Percentiles rank a stretch among this genome's conserved stretches.
Conservation (phyloP, 2,888 invertebrate species). For the Gryllus longicercus region DNA sequence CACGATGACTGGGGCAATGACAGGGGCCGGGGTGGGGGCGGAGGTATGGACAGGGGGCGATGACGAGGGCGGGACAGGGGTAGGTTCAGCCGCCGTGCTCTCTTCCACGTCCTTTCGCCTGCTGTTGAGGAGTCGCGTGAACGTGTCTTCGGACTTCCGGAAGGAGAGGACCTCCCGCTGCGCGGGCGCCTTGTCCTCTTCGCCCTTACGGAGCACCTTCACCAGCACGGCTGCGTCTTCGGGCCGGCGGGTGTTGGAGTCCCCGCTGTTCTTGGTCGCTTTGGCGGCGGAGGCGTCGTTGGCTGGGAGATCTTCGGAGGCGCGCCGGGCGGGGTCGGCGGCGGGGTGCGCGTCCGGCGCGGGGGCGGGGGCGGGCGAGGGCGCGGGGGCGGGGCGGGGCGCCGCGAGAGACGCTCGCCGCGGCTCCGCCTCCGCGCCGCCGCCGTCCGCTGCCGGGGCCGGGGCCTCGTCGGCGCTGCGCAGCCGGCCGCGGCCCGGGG, state of each 20-base stretch:
- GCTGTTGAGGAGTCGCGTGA: background rate
- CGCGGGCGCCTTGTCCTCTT: background rate
- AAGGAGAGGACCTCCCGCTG: background rate
- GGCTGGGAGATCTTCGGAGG: too few relatives aligned
- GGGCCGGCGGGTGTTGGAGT: background rate
- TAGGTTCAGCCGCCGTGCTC: background rate
- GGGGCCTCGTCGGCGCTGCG: constrained; percentile 46
- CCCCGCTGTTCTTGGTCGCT: background rate
- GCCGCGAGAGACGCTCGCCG: background rate
- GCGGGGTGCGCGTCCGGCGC: background rate
- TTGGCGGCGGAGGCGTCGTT: background rate
- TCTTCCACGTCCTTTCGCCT: background rate
- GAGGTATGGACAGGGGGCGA: background rate
- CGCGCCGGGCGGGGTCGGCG: background rate
- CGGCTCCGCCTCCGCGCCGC: background rate
- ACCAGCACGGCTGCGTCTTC: background rate
- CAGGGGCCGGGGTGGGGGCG: too few relatives aligned
- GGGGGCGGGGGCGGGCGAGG: background rate
- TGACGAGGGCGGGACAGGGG: background rate
- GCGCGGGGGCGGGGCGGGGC: background rate
- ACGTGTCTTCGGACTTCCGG: background rate
- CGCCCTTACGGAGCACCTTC: background rate
- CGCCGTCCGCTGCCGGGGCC: background rate
- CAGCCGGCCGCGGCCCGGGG: constrained; percentile 47
- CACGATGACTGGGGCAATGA: too few relatives aligned